Percentiles rank a stretch among this genome's conserved stretches.
Conservation (phyloP, 2,888 invertebrate species). For the Gerris lacustris region DNA sequence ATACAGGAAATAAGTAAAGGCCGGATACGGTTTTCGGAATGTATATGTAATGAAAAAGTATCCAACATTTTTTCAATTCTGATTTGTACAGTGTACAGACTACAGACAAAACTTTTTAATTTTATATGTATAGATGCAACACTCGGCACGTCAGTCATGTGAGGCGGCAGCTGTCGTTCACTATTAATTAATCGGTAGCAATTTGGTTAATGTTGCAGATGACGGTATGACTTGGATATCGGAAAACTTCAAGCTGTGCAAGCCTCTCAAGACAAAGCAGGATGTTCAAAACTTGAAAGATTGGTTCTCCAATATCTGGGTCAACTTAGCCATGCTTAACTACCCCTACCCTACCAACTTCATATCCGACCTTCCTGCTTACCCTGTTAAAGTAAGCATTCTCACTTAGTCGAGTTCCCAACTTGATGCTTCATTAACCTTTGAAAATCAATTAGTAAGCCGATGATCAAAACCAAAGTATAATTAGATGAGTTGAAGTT, state of each 20-base stretch:
- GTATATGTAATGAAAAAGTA: too few relatives aligned
- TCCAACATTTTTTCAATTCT: too few relatives aligned
- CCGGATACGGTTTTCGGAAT: too few relatives aligned
- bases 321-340: constrained; percentile 82
- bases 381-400: constrained; percentile 55
- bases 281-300: constrained; percentile 49
- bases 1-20: too few relatives aligned
- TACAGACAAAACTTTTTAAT: too few relatives aligned
- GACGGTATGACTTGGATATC: constrained; percentile 58
- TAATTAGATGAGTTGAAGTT: background rate
- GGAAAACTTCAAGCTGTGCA: constrained; percentile 63
- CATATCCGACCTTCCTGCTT: constrained; percentile 65
- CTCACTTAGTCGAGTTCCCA: background rate
- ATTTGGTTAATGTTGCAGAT: constrained; percentile 35
- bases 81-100: too few relatives aligned
- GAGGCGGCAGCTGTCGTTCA: too few relatives aligned
- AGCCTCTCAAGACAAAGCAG: constrained; percentile 46
- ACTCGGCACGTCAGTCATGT: too few relatives aligned
- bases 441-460: too few relatives aligned
- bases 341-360: constrained; percentile 85
- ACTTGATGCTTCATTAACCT: too few relatives aligned
- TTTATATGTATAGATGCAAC: too few relatives aligned
- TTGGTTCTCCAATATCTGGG: constrained; percentile 61
- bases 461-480: background rate
- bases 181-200: too few relatives aligned